Base-by-base conservation (phyloP, 2,888 invertebrate genomes). In the Perdita meconis region DNA sequence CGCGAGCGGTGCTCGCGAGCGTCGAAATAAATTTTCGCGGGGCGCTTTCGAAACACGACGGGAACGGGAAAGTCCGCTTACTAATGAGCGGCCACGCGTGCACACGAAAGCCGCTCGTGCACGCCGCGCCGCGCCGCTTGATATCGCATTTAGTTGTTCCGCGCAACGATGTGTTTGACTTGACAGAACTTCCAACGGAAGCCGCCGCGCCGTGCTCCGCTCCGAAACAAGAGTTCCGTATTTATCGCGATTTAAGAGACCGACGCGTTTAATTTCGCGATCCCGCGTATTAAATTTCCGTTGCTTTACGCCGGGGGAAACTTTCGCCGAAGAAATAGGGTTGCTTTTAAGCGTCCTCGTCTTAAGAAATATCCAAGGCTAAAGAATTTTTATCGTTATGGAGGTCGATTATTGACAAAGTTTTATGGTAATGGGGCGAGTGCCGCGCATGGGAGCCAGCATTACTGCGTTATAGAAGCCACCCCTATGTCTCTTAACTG, bases 401-500 rank as follows among this genome's bases (percentile, higher is more conserved):
- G 34, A 34, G 34, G 22, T 22, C 6, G 38, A 13, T 38, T 12
- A 19, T 38, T 19, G 40, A 19, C 34, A 42, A 50, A 51, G 56
- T 42, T 51, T 51, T 66, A 47, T 16, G 50, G 36, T 10, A 38
- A 34, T n/a, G 67, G 59, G 24, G 67, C 53, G 44, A 59, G 13
- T n/a, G n/a, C 38, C 26, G 44, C 42, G 42, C 61, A 53, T 73
- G 26, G 67, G 78, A 51, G 16, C 67, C 53, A 40, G 36, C 61
- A 64, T 82, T 30, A 26, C 36, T n/a, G 40, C 59, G 64, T 80
- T 24, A 26, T 34, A n/a, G 42, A n/a, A 30, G 50, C 74, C 55
- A 77, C 83, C 80, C 81, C 60, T 70, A 69, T 78, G 66, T 30
- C 65, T 47, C 61, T 57, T 80, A 67, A 74, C 68, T 81, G 71